Percentiles rank a stretch among this genome's conserved stretches.
Conservation (phyloP, 2,888 invertebrate genomes). For the Orchestes rusci region DNA sequence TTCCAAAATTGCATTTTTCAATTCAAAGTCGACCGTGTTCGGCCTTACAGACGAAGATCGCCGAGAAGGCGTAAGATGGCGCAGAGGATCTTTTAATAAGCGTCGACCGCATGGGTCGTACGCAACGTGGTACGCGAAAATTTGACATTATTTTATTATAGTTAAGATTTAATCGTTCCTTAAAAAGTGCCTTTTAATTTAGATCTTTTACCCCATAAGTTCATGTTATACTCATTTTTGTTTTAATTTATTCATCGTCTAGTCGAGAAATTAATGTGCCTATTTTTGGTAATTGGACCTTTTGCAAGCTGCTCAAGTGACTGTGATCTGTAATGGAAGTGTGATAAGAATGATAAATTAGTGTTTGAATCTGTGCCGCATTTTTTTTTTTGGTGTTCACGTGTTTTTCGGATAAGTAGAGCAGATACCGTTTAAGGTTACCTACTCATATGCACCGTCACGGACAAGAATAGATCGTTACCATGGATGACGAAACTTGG, state of each 20-base stretch:
- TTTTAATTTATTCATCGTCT: background rate
- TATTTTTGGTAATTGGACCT: constrained; percentile 21
- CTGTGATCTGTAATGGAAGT: constrained; percentile 22
- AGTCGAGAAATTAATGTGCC: constrained; percentile 13
- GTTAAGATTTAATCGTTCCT: constrained; percentile 10
- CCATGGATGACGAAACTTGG: constrained; percentile 31
- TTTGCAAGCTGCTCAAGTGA: constrained; percentile 20
- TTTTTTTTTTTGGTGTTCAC: constrained; percentile 9
- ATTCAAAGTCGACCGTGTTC: background rate
- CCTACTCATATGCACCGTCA: constrained; percentile 33
- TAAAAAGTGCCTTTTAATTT: constrained; percentile 12
- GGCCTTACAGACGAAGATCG: constrained; percentile 20
- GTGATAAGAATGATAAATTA: constrained; percentile 15
- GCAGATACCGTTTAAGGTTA: constrained; percentile 23
- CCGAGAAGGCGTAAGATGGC: constrained; percentile 38
- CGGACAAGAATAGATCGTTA: constrained; percentile 38
- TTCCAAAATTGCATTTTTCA: too few relatives aligned
- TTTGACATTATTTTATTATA: background rate
- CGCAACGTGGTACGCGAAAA: constrained; percentile 39
- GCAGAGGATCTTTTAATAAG: constrained; percentile 40
- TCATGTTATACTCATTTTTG: background rate
- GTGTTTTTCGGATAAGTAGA: constrained; percentile 22
- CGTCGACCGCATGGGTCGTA: constrained; percentile 47
- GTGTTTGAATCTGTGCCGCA: background rate
- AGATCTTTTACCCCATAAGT: background rate